Conservation (phyloP, 2,888 invertebrate species). For the Epirrhoe alternata region DNA sequence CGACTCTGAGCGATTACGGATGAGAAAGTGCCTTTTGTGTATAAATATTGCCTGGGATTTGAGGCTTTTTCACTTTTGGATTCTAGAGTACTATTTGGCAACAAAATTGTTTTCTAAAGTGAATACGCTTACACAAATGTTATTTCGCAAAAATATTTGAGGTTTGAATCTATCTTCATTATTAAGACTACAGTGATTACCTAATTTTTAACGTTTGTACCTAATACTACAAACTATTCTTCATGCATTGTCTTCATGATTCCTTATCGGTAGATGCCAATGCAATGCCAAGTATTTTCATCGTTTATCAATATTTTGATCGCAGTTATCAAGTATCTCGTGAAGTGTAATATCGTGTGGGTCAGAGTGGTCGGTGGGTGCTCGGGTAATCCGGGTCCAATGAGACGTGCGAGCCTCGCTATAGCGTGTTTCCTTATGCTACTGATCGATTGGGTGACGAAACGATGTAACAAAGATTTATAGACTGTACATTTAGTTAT, state of each 20-base stretch:
- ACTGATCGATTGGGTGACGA: conserved; percentile 42
- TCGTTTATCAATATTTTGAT: conserved; percentile 4
- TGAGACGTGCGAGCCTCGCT: conserved; percentile 39
- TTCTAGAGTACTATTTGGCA: conserved; percentile 19
- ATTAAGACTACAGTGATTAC: not conserved
- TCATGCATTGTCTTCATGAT: too few relatives aligned
- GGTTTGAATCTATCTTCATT: not conserved
- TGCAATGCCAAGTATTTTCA: not conserved
- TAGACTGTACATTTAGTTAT: conserved; percentile 22
- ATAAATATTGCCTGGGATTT: conserved; percentile 42
- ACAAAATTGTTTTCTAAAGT: conserved; percentile 19
- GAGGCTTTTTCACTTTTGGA: conserved; percentile 35
- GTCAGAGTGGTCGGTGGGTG: conserved; percentile 23
- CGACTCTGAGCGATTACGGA: conserved; percentile 56
- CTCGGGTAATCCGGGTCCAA: conserved; percentile 49
- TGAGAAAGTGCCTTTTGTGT: conserved; percentile 53
- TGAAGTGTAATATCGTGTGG: conserved; percentile 25
- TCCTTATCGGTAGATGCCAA: too few relatives aligned
- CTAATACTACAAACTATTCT: too few relatives aligned
- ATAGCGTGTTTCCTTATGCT: conserved; percentile 35
- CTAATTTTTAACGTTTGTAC: too few relatives aligned
- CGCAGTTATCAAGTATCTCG: conserved; percentile 17
- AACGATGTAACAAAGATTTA: conserved; percentile 40
- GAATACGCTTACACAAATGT: not conserved
- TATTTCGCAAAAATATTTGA: not conserved